Evolutionary conservation across 1,140 invertebrate genomes (phyloP), one percentile per base, ranked within the genome.

Genomic region (Drosophila lacertosa): DNA sequence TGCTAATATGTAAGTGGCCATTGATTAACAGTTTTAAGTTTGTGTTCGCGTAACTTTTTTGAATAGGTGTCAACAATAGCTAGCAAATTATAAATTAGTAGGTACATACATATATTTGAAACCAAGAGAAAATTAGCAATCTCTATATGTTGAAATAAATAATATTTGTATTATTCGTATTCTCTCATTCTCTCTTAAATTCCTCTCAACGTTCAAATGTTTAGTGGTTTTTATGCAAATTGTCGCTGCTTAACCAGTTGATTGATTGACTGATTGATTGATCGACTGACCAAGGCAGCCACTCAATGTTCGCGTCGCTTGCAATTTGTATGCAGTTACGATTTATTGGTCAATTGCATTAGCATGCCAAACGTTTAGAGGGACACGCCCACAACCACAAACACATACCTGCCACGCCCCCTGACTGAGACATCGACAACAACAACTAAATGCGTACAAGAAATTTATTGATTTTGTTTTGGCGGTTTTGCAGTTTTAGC

Each of bases 301-400:
- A 73, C 53, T 70, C 24, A 32, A 72, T 58, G 44, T 24, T 37
- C 37, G 44, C 35, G 42, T 26, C 20, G 32, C 16, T 40, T 70
- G 72, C 81, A 80, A 68, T 80, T 86, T 69, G 39, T 64, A 65
- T 69, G 73, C 63, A 47, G 58, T 86, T 48, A 24, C 45, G 73
- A 84, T 84, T 84, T 84, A 84, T 84, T 77, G 68, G 64, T 57
- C 80, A 80, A 84, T 84, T 84, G 81, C 80, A 86, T 84, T 86
- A 77, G 55, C 64, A 69, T 76, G 76, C 53, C 68, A 45, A 65
- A n/a, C 32, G 35, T 37, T 69, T n/a, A 39, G 29, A 15, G 3
- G 4, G 16, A 15, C 39, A 39, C 45, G 15, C 45, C 45, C 42
- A 44, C 20, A 13, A 3, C 42, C 7, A 26, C 13, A 13, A 22